These are phyloP conservation scores for Caranx ignobilis DNA, from an alignment of 2,113 vertebrate genomes.

Conservation along the genomic window DNA sequence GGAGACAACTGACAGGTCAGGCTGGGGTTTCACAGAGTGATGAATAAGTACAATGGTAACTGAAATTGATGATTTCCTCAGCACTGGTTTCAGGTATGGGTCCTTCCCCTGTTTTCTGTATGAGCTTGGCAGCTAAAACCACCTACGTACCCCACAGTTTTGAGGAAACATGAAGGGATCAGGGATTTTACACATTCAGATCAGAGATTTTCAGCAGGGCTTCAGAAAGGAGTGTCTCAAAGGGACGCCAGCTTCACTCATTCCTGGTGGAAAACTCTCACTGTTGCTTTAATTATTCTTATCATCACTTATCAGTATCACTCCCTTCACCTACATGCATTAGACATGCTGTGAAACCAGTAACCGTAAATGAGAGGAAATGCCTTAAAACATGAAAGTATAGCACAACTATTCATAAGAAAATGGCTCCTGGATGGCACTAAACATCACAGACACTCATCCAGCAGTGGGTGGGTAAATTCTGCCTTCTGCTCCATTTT, in stretches of 20 bases:
- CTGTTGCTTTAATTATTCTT: constrained; percentile 18
- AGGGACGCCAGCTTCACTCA: not conserved
- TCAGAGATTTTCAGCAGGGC: constrained; percentile 26
- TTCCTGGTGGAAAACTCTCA: constrained; percentile 14
- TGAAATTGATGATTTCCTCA: too few species aligned
- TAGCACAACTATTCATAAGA: constrained; percentile 1
- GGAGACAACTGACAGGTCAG: not conserved
- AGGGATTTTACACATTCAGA: constrained; percentile 37
- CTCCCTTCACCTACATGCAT: not conserved
- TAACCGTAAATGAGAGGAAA: not conserved
- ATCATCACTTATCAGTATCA: not conserved
- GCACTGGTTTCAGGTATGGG: too few species aligned
- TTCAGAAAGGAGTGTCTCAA: not conserved
- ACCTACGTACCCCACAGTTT: not conserved
- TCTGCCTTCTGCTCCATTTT: constrained; percentile 46
- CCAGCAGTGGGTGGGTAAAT: constrained; percentile 25
- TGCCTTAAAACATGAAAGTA: constrained; percentile 5
- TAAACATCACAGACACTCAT: constrained; percentile 21
- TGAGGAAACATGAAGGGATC: constrained; percentile 16
- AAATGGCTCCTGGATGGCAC: constrained; percentile 9
- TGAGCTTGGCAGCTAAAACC: not conserved
- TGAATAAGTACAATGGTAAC: not conserved
- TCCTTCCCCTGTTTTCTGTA: not conserved
- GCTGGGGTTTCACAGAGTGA: not conserved
- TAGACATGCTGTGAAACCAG: not conserved